A percentile compares a stretch with the other conserved stretches of the same genome.
These are phyloP conservation scores for Tribolium freemani DNA, from an alignment of 2,888 invertebrate species.

Conservation along the genomic window DNA sequence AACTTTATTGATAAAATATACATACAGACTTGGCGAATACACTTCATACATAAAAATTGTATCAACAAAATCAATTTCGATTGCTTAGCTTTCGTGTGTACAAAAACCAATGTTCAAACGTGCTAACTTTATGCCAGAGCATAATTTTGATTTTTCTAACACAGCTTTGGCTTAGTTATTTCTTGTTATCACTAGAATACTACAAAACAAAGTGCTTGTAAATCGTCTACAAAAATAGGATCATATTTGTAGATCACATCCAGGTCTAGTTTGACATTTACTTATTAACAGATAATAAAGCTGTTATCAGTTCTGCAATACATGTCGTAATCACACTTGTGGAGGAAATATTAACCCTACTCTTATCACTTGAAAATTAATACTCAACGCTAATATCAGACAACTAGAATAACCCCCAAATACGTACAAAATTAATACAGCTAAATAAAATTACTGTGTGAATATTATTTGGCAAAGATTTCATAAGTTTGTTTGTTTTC, in stretches of 20 bases:
- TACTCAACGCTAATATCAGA: conserved; percentile 19
- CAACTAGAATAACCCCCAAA: conserved; percentile 3
- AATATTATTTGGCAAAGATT: conserved; percentile 21
- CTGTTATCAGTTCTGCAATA: conserved; percentile 36
- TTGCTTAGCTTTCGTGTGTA: conserved; percentile 19
- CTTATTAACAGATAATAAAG: conserved; percentile 31
- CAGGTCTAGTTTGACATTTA: conserved; percentile 18
- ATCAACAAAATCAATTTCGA: not conserved
- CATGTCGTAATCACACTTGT: conserved; percentile 11
- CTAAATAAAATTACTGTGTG: not conserved
- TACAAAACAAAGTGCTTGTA: conserved; percentile 43
- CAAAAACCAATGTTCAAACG: conserved; percentile 17
- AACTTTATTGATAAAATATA: conserved; percentile 29
- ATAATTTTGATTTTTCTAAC: conserved; percentile 7
- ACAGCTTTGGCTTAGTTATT: conserved; percentile 9
- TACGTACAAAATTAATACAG: conserved; percentile 5
- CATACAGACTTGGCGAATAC: conserved; percentile 16
- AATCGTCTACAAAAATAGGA: conserved; percentile 44
- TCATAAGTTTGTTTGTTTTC: conserved; percentile 14
- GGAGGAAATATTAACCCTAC: conserved; percentile 17
- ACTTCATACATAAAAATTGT: not conserved
- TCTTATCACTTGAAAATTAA: conserved; percentile 25
- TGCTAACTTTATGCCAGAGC: conserved; percentile 15
- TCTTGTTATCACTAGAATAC: conserved; percentile 6
- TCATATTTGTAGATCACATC: conserved; percentile 42